Conservation (phyloP, 2,888 invertebrate genomes). For the Dendrolimus pini region DNA sequence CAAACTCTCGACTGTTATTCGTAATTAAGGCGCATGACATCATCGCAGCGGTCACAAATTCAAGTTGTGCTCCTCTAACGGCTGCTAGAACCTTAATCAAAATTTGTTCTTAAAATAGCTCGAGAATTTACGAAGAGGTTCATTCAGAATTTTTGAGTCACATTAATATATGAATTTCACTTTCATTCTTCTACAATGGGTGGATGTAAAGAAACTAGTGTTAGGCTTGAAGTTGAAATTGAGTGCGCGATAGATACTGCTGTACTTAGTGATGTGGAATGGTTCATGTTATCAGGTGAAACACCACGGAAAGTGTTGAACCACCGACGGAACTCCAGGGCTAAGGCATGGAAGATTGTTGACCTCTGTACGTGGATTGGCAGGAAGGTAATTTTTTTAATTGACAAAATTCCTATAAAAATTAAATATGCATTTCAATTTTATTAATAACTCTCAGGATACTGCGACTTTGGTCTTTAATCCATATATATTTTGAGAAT, state of each 20-base stretch:
- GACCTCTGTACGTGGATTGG: constrained; percentile 66
- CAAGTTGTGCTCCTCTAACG: constrained; percentile 2
- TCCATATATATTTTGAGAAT: too few species aligned
- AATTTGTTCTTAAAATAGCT: constrained; percentile 2
- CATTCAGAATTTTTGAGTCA: background rate
- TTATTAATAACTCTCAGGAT: too few species aligned
- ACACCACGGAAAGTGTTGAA: constrained; percentile 49
- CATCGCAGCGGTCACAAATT: constrained; percentile 19
- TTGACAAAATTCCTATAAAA: too few species aligned
- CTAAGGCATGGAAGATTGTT: constrained; percentile 50
- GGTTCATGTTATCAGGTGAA: constrained; percentile 60
- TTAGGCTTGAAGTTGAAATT: constrained; percentile 51
- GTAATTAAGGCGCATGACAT: constrained; percentile 37
- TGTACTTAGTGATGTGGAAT: constrained; percentile 49
- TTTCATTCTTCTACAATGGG: constrained; percentile 19
- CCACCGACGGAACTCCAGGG: constrained; percentile 36
- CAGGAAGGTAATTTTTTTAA: constrained; percentile 45
- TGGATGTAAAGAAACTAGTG: constrained; percentile 22
- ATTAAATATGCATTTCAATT: too few species aligned
- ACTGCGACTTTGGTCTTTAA: too few species aligned
- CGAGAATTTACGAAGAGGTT: constrained; percentile 1
- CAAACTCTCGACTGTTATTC: constrained; percentile 16
- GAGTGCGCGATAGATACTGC: constrained; percentile 45
- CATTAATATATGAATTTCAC: background rate
- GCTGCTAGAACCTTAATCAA: constrained; percentile 4